Evolutionary conservation across 2,888 invertebrate genomes (phyloP), one percentile per base, ranked within the genome.

Genomic region (Hetaerina titia): DNA sequence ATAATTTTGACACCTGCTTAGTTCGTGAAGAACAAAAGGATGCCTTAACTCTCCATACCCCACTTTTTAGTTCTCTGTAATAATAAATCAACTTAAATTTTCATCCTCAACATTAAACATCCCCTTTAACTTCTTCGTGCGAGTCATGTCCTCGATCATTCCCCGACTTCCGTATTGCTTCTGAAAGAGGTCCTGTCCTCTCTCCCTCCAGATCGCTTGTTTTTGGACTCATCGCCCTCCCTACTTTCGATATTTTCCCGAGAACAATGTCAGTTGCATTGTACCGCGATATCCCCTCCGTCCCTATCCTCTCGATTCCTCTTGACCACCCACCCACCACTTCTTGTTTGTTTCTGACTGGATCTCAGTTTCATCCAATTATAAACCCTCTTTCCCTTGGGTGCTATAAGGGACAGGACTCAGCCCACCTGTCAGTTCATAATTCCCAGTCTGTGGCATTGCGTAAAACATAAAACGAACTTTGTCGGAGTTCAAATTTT

Each of bases 281-380:
- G 11, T 11, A 81, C 81, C 81, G 13, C 81, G 31, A 81, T 31
- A 81, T 31, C 31, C 81, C 81, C 81, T 31, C 31, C 81, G 13
- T 81, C 81, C 25, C 81, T 25, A 0, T 13, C 31, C 31, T 31
- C 31, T 45, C 45, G 1, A 69, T 22, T 69, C 69, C 69, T 8
- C 22, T 13, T 13, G 22, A 17, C 69, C 69, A 2, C 69, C 69
- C 6, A 22, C 69, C 69, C 11, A 5, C 81, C 13, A 1, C 15
- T 31, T 6, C 11, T 81, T 81, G 81, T 81, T 81, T 81, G 81
- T 81, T 81, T 31, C 81, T 31, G 31, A 81, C 81, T 31, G 81
- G 81, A 81, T 81, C 81, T 81, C 81, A 22, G 81, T 31, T 81
- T 31, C 81, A 81, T 81, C 81, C 81, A 81, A 81, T 81, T 81